A percentile compares a stretch with the other conserved stretches of the same genome.
These are phyloP conservation scores for Bombyx mandarina DNA, from an alignment of 1,140 invertebrate species.

Conservation along the genomic window DNA sequence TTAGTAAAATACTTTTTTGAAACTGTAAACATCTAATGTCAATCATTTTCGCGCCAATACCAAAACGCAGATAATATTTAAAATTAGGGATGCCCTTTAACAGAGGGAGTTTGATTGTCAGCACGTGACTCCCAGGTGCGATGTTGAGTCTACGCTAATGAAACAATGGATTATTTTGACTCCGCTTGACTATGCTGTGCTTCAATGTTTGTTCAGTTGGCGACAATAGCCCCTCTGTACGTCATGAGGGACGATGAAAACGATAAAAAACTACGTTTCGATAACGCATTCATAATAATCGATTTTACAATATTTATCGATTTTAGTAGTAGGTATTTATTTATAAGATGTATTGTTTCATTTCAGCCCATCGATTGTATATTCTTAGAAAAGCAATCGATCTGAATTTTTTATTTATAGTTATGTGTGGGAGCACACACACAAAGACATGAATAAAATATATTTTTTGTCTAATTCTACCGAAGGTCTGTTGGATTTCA, in stretches of 20 bases:
- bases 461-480: too few relatives aligned
- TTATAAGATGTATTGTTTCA: too few relatives aligned
- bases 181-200: slow-evolving; percentile 21
- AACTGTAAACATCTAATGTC: background rate
- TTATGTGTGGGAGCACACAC: too few relatives aligned
- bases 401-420: too few relatives aligned
- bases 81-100: background rate
- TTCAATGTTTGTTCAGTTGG: slow-evolving; percentile 34
- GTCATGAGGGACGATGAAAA: slow-evolving; percentile 2
- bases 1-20: background rate
- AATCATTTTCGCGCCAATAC: slow-evolving; percentile 3
- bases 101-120: background rate
- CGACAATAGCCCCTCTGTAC: slow-evolving; percentile 23
- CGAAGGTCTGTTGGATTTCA: too few relatives aligned
- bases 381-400: too few relatives aligned
- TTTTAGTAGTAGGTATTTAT: too few relatives aligned
- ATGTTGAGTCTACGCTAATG: slow-evolving; percentile 40
- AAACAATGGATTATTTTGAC: slow-evolving; percentile 59
- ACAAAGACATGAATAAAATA: too few relatives aligned
- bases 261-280: background rate
- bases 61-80: slow-evolving; percentile 7
- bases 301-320: too few relatives aligned
- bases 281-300: too few relatives aligned
- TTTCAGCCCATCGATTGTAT: too few relatives aligned
- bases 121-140: slow-evolving; percentile 37